Percentiles rank a stretch among this genome's conserved stretches.
Evolutionary conservation across 2,797 vertebrate genomes (phyloP).

Genomic region (Australoheros facetus): DNA sequence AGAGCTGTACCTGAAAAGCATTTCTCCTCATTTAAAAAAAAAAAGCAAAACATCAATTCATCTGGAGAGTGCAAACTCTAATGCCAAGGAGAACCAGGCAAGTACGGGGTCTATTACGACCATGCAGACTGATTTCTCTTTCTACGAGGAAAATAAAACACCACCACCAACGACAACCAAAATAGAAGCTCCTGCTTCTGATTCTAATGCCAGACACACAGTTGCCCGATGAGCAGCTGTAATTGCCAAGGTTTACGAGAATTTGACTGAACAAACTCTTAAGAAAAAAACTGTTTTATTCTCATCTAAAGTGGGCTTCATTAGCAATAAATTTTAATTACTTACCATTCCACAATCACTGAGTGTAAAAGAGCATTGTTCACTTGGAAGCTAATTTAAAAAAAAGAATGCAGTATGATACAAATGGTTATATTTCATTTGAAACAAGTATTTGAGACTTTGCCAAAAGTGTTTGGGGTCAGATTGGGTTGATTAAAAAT

Average conservation of each 20-base stretch:
- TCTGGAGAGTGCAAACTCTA: conserved; percentile 63
- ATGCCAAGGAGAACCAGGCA: conserved; percentile 61
- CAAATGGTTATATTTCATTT: background rate
- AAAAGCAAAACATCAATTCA: conserved; percentile 60
- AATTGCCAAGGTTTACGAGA: background rate
- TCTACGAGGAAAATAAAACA: background rate
- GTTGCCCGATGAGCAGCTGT: background rate
- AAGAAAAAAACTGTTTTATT: background rate
- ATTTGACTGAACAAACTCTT: conserved; percentile 7
- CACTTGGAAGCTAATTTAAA: conserved; percentile 85
- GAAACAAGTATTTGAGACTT: background rate
- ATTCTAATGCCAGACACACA: conserved; percentile 32
- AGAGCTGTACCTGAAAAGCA: conserved; percentile 61
- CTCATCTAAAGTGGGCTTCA: background rate
- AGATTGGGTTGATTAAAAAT: conserved; percentile 5
- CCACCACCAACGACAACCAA: background rate
- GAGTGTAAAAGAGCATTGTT: conserved; percentile 91
- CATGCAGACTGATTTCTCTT: conserved; percentile 28
- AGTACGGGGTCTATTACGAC: conserved; percentile 73
- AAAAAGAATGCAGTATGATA: background rate
- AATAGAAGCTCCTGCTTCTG: conserved; percentile 21
- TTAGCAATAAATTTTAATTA: conserved; percentile 21
- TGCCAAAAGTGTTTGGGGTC: background rate
- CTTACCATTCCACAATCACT: conserved; percentile 94
- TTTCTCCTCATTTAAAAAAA: conserved; percentile 65